phyloP scores from a whole-genome alignment of 2,797 vertebrate genomes.

The Pangasius djambal region DNA sequence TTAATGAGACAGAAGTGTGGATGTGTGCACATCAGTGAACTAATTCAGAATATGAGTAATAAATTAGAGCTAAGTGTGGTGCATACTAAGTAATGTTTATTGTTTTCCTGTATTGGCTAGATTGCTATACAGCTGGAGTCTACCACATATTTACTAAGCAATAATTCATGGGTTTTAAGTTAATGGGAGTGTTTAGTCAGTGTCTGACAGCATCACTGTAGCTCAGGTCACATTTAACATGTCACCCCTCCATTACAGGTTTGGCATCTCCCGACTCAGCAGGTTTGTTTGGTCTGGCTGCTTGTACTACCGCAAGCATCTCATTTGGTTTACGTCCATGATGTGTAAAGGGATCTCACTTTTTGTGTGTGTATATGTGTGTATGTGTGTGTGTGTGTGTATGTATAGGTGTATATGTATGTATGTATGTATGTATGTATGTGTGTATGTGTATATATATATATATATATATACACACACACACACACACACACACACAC shows the following conservation, averaged over 20 bases:
- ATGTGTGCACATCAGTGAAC: not conserved
- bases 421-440: too few relatives aligned
- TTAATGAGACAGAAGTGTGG: not conserved
- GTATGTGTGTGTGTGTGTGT: not conserved
- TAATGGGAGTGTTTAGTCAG: not conserved
- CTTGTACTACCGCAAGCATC: not conserved
- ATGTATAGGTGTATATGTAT: too few relatives aligned
- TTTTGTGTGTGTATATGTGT: too few relatives aligned
- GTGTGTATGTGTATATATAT: not conserved
- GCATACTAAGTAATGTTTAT: conserved; percentile 8
- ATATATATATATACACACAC: not conserved
- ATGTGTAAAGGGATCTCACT: conserved; percentile 20
- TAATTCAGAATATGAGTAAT: not conserved
- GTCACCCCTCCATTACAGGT: conserved; percentile 13
- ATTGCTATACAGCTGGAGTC: not conserved
- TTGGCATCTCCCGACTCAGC: conserved; percentile 17
- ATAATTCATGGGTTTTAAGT: not conserved
- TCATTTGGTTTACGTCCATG: not conserved
- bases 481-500: too few relatives aligned
- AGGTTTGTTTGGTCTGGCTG: conserved; percentile 19
- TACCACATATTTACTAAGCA: not conserved
- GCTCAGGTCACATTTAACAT: conserved; percentile 17
- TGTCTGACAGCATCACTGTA: not conserved
- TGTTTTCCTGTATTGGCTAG: not conserved
- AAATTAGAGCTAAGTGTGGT: not conserved